Base-by-base conservation (phyloP, 1,140 invertebrate species). In the Grapholita molesta region DNA sequence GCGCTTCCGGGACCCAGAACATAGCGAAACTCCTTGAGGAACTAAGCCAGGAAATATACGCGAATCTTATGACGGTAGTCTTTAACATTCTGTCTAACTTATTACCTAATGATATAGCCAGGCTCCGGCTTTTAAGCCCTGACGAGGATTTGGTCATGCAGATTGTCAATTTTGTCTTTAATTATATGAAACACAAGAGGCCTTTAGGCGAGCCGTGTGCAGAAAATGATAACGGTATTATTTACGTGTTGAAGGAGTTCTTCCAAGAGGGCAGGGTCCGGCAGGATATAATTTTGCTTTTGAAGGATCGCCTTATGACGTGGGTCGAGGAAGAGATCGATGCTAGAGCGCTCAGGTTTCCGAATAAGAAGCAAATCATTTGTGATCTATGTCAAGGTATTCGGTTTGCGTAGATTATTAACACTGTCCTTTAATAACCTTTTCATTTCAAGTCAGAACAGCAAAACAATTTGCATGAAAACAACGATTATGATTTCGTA, bases 101-200 rank as follows among this genome's bases (percentile, higher is more conserved):
- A 9, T 7, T 90, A 3, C 88, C 88, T 0, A 72, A 75, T 23
- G 87, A 90, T 5, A 86, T 90, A 11, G 85, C 84, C 0, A 78
- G 71, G 23, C 57, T 91, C 3, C 81, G 75, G 48, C 72, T 91
- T 0, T 69, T 91, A 3, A 90, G 85, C 30, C 87, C 88, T 0
- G 85, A 91, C 21, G 80, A 88, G 67, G 88, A 91, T 69, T 70
- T 91, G 23, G 83, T 90, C 11, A 75, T 82, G 0, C 86, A 89
- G 77, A 74, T 88, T 12, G 87, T 90, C 0, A 83, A 83, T 30
- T 91, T 91, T 38, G 83, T 91, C 0, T 91, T 91, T 15, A 86
- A 88, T 53, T 91, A 88, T 25, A 72, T 91, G 73, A 90, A 84
- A 74, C 81, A 89, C 4, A 9, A 85, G 28, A 77, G 86, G 52